Percentiles rank a stretch among this genome's conserved stretches.
phyloP scores from a whole-genome alignment of 2,113 vertebrate genomes.

The Proterorhinus semilunaris region DNA sequence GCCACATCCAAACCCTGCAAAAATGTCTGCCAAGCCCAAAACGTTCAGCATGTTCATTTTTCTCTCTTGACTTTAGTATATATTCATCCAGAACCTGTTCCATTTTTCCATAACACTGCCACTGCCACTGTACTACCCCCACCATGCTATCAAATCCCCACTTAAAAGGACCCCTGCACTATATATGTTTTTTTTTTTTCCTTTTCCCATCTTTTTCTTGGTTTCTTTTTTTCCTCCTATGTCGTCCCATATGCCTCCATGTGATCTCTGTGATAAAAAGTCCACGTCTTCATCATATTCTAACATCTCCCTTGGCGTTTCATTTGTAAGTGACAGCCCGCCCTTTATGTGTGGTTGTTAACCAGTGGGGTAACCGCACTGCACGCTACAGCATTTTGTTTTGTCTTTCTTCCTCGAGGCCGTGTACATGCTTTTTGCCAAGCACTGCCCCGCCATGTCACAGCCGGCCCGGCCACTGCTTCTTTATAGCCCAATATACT shows the following conservation, averaged over 20 bases:
- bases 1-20: background rate
- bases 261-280: conserved; percentile 33
- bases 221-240: conserved; percentile 17
- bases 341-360: conserved; percentile 33
- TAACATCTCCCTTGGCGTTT: conserved; percentile 47
- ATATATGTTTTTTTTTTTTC: conserved; percentile 15
- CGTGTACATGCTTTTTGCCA: conserved; percentile 45
- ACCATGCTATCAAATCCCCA: conserved; percentile 30
- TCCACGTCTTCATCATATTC: conserved; percentile 47
- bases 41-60: background rate
- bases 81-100: conserved; percentile 38
- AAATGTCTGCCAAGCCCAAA: background rate
- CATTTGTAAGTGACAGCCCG: conserved; percentile 45
- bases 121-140: background rate
- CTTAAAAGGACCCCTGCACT: conserved; percentile 37
- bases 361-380: conserved; percentile 29
- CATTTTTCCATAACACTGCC: conserved; percentile 12
- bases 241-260: conserved; percentile 16
- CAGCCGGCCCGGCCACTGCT: conserved; percentile 13
- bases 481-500: conserved; percentile 50
- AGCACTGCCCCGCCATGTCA: conserved; percentile 17
- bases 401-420: conserved; percentile 43
- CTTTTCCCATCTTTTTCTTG: conserved; percentile 22
- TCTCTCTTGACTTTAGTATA: background rate
- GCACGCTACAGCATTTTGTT: conserved; percentile 5